Evolutionary conservation across 2,888 invertebrate species (phyloP).

Genomic region (Bugulina stolonifera): DNA sequence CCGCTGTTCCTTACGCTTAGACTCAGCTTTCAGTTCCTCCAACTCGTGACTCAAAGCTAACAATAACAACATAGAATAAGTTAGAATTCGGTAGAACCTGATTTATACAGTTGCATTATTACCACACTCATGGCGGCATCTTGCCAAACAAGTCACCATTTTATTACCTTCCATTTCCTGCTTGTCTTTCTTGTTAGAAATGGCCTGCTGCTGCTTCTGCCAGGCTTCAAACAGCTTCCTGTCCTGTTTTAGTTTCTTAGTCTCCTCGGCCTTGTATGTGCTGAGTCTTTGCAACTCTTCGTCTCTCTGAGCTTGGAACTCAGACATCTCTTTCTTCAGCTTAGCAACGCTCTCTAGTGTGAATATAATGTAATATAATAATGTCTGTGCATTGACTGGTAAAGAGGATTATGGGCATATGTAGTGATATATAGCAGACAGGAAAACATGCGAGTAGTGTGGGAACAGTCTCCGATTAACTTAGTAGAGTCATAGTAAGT

Average conservation of each 20-base stretch:
- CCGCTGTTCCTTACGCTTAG: slow-evolving; percentile 48
- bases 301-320: slow-evolving; percentile 49
- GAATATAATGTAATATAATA: no score
- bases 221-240: slow-evolving; percentile 50
- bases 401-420: no score
- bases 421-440: no score
- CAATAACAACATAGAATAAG: no score
- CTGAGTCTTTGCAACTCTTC: slow-evolving; percentile 44
- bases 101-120: neutral
- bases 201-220: slow-evolving; percentile 43
- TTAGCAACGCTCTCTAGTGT: slow-evolving; percentile 40
- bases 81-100: neutral
- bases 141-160: no score
- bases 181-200: slow-evolving; percentile 49
- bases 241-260: slow-evolving; percentile 50
- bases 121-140: no score
- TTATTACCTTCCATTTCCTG: slow-evolving; percentile 48
- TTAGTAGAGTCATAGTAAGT: no score
- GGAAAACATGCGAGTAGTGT: no score
- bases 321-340: slow-evolving; percentile 47
- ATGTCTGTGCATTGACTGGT: no score
- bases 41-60: slow-evolving; percentile 33
- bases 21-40: slow-evolving; percentile 46
- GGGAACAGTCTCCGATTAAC: no score
- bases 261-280: slow-evolving; percentile 48